Conservation (phyloP, 1,140 invertebrate species). For the Hylaeus anthracinus region DNA sequence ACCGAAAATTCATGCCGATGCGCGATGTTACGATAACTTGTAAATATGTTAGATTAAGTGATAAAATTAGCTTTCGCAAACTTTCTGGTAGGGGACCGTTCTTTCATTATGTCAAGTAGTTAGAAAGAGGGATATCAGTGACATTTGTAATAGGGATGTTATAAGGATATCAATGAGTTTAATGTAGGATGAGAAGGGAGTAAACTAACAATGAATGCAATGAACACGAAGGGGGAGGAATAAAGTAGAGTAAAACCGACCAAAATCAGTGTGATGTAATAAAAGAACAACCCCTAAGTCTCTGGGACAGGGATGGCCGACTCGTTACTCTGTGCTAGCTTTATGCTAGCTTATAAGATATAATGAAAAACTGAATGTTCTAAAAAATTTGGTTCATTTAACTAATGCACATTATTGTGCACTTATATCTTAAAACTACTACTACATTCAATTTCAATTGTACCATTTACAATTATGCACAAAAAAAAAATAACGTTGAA, state of each 20-base stretch:
- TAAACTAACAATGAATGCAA: background rate
- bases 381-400: too few species aligned
- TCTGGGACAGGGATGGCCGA: background rate
- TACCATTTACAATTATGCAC: too few species aligned
- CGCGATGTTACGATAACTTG: constrained; percentile 10
- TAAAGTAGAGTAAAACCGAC: background rate
- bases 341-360: too few species aligned
- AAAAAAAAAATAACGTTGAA: background rate
- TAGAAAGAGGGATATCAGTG: background rate
- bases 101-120: constrained; percentile 15
- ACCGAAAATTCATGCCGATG: constrained; percentile 12
- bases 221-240: background rate
- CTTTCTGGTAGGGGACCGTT: constrained; percentile 19
- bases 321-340: too few species aligned
- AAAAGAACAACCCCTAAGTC: constrained; percentile 19
- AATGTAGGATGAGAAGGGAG: background rate
- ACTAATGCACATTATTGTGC: too few species aligned
- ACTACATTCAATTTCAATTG: too few species aligned
- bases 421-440: too few species aligned
- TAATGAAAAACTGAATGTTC: too few species aligned
- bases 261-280: constrained; percentile 20
- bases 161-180: background rate
- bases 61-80: constrained; percentile 24
- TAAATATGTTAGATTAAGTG: constrained; percentile 39
- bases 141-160: background rate